Evolutionary conservation across 2,113 vertebrate genomes (phyloP), one percentile per base, ranked within the genome.

Genomic region (Forbesichthys papilliferus): DNA sequence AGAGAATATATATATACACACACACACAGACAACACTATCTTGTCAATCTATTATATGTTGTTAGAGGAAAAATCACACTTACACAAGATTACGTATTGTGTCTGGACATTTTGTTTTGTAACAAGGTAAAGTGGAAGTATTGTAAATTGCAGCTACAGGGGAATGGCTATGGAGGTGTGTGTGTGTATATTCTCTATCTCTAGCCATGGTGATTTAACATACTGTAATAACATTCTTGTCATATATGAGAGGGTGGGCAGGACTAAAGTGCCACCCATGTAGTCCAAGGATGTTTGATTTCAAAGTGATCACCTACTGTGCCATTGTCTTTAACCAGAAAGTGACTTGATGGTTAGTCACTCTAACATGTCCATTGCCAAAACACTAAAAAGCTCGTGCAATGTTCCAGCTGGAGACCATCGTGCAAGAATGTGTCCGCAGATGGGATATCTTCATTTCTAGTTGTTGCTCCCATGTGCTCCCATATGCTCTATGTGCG

Each of bases 401-500:
- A 68, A 61, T 71, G 53, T 66, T 51, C 65, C 54, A 60, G 61
- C 69, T 42, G 58, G 20, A 51, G 69, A 79, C 36, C 36, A 46
- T 18, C 46, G 27, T 27, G 27, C 27, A 27, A 5, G 63, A 7
- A 16, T 16, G 42, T 13, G 14, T 47, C 65, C n/a, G 6, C n/a
- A n/a, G 14, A 20, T 0, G 8, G 74, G 51, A 63, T 49, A 53
- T 77, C 54, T 47, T 13, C 11, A 64, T 49, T 46, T 47, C 33
- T 46, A 82, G 61, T 68, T 81, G 77, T 71, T 64, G 65, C 80
- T 80, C 69, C 71, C 74, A 58, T 75, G 69, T 27, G 56, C 78
- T 89, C 74, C 71, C 74, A 58, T 75, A 71, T 27, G 56, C 78
- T 89, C 74, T 71, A 67, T 83, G 78, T 87, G 77, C 74, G 51